Evolutionary conservation across 2,888 invertebrate genomes (phyloP).

Genomic region (Cephus pygmeus): DNA sequence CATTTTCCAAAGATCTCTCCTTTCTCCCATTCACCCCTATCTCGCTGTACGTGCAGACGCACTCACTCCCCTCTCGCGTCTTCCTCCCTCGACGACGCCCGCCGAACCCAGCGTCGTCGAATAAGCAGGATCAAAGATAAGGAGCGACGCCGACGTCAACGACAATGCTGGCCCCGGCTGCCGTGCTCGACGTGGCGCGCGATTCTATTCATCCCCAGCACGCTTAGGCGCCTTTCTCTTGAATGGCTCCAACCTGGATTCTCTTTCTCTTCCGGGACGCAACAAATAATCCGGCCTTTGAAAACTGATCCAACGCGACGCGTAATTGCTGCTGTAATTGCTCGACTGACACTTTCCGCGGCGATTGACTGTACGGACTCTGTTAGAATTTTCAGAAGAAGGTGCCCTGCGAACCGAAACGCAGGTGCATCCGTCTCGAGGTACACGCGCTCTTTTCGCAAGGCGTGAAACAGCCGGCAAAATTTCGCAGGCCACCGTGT

Average conservation of each 20-base stretch:
- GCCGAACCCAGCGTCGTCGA: not conserved
- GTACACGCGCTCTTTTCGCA: conserved; percentile 4
- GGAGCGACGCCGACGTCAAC: conserved; percentile 13
- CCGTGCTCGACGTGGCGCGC: not conserved
- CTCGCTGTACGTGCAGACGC: no score
- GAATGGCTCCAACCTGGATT: not conserved
- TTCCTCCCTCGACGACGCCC: not conserved
- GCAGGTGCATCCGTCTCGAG: not conserved
- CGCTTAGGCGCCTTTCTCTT: not conserved
- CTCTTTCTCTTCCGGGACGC: not conserved
- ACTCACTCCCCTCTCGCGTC: not conserved
- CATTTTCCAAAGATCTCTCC: not conserved
- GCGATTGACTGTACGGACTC: not conserved
- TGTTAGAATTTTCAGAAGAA: not conserved
- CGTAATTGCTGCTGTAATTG: not conserved
- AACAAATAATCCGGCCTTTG: not conserved
- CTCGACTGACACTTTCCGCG: not conserved
- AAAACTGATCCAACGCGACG: not conserved
- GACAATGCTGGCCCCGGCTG: not conserved
- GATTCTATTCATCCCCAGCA: not conserved
- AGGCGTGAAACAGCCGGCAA: conserved; percentile 58
- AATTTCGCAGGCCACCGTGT: conserved; percentile 61
- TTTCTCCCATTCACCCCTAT: no score
- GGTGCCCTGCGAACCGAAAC: not conserved
- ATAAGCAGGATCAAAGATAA: conserved; percentile 8